phyloP scores from a whole-genome alignment of 2,797 vertebrate genomes.

The Sarcoramphus papa region DNA sequence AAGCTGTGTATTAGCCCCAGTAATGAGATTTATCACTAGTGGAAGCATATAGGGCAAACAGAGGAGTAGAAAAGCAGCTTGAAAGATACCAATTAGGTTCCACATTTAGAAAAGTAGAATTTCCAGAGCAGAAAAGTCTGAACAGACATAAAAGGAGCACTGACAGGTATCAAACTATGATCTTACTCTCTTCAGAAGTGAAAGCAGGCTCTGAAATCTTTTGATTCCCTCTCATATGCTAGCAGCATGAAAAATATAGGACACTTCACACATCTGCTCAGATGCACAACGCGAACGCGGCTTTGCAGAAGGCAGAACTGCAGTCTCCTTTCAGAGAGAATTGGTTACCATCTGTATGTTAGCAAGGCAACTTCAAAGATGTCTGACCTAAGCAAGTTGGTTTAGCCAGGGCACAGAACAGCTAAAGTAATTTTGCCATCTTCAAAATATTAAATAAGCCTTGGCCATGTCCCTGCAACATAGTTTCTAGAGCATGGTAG shows the following conservation, averaged over 20 bases:
- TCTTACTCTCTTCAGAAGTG: constrained; percentile 3
- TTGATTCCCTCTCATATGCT: background rate
- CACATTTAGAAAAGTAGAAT: background rate
- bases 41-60: background rate
- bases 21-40: background rate
- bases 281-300: fast-evolving
- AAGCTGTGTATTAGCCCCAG: background rate
- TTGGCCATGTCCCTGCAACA: fast-evolving
- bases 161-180: constrained; percentile 15
- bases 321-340: background rate
- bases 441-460: background rate
- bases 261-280: background rate
- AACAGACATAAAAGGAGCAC: constrained; percentile 21
- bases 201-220: constrained; percentile 3
- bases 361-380: background rate
- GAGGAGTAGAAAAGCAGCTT: background rate
- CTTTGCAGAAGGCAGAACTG: background rate
- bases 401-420: background rate
- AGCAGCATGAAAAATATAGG: background rate
- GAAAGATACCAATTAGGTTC: constrained; percentile 8
- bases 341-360: background rate
- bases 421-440: background rate
- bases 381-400: background rate
- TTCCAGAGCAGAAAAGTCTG: background rate
- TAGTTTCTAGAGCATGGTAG: background rate